Evolutionary conservation across 2,888 invertebrate species (phyloP), one percentile per base, ranked within the genome.

Genomic region (Tenthredo amoena): DNA sequence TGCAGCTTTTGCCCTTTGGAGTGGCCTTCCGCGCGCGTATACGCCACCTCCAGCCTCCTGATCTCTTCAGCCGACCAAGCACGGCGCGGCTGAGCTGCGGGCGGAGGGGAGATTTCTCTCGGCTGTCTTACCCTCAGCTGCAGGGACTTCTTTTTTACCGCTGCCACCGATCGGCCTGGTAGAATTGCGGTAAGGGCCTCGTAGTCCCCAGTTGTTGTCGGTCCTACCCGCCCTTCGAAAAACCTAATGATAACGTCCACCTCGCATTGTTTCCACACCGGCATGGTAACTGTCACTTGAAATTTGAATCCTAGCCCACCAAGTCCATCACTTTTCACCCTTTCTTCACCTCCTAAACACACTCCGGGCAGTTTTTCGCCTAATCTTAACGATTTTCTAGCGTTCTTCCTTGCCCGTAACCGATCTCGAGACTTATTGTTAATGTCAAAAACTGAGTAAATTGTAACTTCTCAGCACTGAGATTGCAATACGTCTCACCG

Each of bases 211-310:
- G 6, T 21, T 40, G 31, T 77, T n/a, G 12, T 37, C 9, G 50
- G 26, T 5, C 31, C 50, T n/a, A 7, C 15, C 1, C 15, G 50
- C 47, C 77, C 50, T n/a, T 47, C 5, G 15, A 77, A 77, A 21
- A 40, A 47, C 4, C 50, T 9, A 1, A 15, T 50, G 3, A 26
- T n/a, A 12, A n/a, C 2, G 1, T 77, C 31, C 0, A 43, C 10
- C 40, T 50, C 5, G 0, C 40, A 18, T 10, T 40, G 10, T 1
- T 26, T 26, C 50, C 77, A 77, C 15, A 31, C 40, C 26, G 47
- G 7, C 50, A 77, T 77, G 2, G 9, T 50, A 21, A 21, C 15
- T 65, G 21, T 96, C 95, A 95, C 96, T 95, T 55, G 18, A n/a
- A 4, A n/a, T n/a, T 55, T 55, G n/a, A 55, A 55, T 55, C 18